These are phyloP conservation scores for Sebastes vulpes DNA, from an alignment of 2,797 vertebrate genomes.

Conservation along the genomic window DNA sequence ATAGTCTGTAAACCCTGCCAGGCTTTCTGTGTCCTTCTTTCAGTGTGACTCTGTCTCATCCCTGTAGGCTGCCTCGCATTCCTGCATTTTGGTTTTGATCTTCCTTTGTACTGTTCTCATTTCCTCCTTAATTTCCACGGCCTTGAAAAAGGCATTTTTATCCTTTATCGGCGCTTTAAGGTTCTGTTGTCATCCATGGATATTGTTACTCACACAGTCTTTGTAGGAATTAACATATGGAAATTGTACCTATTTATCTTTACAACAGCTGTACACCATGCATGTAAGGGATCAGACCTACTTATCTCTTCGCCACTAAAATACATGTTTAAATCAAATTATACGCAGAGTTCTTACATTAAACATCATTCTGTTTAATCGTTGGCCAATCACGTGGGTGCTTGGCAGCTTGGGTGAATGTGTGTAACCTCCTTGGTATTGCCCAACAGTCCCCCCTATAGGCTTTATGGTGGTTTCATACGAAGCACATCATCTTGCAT, in stretches of 20 bases:
- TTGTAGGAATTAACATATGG: background rate
- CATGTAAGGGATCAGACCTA: background rate
- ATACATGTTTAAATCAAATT: background rate
- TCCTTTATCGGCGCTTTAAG: background rate
- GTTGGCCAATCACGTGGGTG: background rate
- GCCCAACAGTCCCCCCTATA: background rate
- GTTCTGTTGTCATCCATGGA: background rate
- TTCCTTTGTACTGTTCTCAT: background rate
- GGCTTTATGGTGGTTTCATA: background rate
- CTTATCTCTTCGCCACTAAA: background rate
- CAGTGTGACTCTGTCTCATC: background rate
- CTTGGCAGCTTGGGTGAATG: background rate
- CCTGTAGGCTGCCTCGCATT: background rate
- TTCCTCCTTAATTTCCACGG: background rate
- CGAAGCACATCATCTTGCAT: background rate
- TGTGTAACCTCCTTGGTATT: background rate
- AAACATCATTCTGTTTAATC: background rate
- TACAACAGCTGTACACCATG: background rate
- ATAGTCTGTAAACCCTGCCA: constrained; percentile 10
- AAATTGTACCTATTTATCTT: background rate
- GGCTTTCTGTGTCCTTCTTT: background rate
- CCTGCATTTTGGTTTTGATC: constrained; percentile 4
- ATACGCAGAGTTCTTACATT: background rate
- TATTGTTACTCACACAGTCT: background rate
- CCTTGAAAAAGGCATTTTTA: background rate